These are phyloP conservation scores for Phenacoccus solenopsis DNA, from an alignment of 1,140 invertebrate species.

Conservation along the genomic window DNA sequence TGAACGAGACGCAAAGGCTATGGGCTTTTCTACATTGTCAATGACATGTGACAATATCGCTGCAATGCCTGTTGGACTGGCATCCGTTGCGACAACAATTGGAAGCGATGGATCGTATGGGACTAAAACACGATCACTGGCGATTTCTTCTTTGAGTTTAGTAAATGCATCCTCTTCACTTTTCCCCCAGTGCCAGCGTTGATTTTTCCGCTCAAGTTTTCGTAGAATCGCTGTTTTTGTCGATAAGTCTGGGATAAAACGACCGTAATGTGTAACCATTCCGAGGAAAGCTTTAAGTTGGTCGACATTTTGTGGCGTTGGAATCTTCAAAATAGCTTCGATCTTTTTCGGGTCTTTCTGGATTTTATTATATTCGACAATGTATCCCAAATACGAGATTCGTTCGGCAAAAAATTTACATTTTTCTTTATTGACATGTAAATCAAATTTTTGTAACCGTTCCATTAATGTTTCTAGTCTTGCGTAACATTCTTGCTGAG, in stretches of 20 bases:
- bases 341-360: conserved; percentile 33
- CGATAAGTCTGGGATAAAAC: conserved; percentile 34
- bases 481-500: neutral
- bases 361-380: conserved; percentile 27
- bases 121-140: conserved; percentile 23
- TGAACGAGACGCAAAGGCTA: conserved; percentile 36
- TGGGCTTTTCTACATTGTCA: too few species aligned
- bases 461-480: neutral
- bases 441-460: conserved; percentile 6
- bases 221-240: conserved; percentile 30
- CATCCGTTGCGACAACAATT: conserved; percentile 37
- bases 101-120: conserved; percentile 32
- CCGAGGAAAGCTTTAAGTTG: conserved; percentile 32
- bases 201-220: conserved; percentile 27
- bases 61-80: conserved; percentile 37
- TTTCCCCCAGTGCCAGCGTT: conserved; percentile 19
- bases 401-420: conserved; percentile 20
- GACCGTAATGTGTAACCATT: conserved; percentile 36
- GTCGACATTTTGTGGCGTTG: conserved; percentile 30
- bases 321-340: conserved; percentile 29
- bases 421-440: conserved; percentile 22
- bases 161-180: conserved; percentile 27
- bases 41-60: too few species aligned
- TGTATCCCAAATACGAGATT: conserved; percentile 27
- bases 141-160: conserved; percentile 28